Percentiles rank a stretch among this genome's conserved stretches.
phyloP scores from a whole-genome alignment of 2,888 invertebrate genomes.

The Ommatoiulus sabulosus region DNA sequence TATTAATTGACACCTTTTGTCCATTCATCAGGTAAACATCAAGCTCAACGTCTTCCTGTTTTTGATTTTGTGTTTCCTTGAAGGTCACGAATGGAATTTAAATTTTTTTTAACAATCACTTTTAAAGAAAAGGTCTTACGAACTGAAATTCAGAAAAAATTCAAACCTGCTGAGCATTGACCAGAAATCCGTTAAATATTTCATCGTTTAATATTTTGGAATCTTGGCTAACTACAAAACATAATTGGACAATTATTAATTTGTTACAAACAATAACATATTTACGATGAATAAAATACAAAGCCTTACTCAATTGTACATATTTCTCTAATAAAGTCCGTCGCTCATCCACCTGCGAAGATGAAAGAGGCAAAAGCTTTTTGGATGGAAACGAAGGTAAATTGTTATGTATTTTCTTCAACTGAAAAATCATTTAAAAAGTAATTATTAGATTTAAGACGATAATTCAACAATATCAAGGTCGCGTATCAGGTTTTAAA shows the following conservation, averaged over 20 bases:
- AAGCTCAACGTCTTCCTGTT: constrained; percentile 75
- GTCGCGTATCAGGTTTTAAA: not conserved
- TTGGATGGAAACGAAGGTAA: constrained; percentile 93
- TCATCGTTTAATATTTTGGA: constrained; percentile 81
- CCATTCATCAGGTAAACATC: constrained; percentile 89
- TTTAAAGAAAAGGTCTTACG: not conserved
- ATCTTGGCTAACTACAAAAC: constrained; percentile 84
- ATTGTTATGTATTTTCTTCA: constrained; percentile 62
- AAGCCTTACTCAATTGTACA: constrained; percentile 80
- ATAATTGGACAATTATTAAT: no score
- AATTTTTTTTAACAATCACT: not conserved
- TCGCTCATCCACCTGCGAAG: constrained; percentile 87
- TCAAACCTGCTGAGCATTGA: constrained; percentile 83
- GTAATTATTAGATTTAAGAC: not conserved
- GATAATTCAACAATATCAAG: not conserved
- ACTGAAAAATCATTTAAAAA: constrained; percentile 50
- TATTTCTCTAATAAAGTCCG: constrained; percentile 89
- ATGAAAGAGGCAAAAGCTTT: constrained; percentile 83
- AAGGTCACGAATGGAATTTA: no score
- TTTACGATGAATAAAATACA: not conserved
- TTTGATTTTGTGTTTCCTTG: constrained; percentile 64
- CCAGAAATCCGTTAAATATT: constrained; percentile 85
- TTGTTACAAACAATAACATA: no score
- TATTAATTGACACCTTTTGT: constrained; percentile 83
- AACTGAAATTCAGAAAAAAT: not conserved